Conservation (phyloP, 30 jellyfish, hydroid and myxozoan genomes). For the Hydra vulgaris region DNA sequence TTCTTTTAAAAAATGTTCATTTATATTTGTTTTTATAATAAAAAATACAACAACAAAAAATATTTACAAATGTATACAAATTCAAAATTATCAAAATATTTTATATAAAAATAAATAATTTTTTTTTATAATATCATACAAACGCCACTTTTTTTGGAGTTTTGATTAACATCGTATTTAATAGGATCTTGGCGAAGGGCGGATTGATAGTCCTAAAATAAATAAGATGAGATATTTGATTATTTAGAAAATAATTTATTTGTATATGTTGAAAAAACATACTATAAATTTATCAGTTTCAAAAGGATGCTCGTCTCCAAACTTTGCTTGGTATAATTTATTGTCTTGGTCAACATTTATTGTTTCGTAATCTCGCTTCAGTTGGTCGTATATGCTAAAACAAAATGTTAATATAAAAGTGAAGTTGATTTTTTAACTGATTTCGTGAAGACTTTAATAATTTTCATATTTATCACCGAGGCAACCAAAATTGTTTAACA, state of each 20-base stretch:
- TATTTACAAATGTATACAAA: no score
- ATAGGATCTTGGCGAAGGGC: background rate
- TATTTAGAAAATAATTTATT: no score
- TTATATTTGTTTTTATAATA: no score
- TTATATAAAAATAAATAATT: no score
- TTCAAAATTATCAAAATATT: no score
- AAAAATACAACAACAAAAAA: no score
- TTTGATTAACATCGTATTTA: background rate
- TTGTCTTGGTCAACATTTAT: background rate
- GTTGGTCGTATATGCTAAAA: background rate
- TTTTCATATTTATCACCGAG: no score
- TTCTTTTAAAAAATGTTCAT: no score
- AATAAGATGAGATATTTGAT: background rate
- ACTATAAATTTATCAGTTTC: background rate
- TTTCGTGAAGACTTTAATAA: no score
- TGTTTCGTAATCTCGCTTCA: background rate
- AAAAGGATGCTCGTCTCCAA: background rate
- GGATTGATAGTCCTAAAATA: background rate
- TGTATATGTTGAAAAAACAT: background rate
- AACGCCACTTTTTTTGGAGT: background rate
- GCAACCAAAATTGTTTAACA: no score
- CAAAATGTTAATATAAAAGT: background rate
- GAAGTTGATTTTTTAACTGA: no score
- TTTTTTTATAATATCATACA: background rate
- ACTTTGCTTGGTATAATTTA: background rate